Conservation (phyloP, 2,113 vertebrate genomes). For the Micronycteris hirsuta region DNA sequence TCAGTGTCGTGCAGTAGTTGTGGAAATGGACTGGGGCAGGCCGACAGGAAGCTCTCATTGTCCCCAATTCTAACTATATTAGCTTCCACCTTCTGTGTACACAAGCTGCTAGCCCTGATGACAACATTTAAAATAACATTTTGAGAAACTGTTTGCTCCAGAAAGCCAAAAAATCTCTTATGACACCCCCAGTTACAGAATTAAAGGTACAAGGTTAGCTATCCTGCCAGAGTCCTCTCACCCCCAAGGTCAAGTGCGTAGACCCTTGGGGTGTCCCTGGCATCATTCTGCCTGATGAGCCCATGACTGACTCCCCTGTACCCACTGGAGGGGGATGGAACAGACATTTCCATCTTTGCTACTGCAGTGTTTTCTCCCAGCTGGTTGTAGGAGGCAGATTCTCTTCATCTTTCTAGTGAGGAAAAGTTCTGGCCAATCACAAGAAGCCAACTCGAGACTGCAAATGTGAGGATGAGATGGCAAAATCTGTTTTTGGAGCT, state of each 20-base stretch:
- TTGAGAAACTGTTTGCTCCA: not conserved
- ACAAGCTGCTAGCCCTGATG: not conserved
- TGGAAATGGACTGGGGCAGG: not conserved
- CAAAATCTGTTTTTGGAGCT: constrained; percentile 68
- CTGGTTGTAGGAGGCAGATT: constrained; percentile 38
- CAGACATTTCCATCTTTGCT: not conserved
- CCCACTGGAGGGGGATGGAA: not conserved
- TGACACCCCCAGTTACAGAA: not conserved
- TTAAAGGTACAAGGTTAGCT: not conserved
- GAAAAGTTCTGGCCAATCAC: constrained; percentile 66
- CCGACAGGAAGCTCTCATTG: not conserved
- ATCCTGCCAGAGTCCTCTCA: not conserved
- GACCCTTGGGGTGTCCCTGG: not conserved
- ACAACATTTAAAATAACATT: constrained; percentile 38
- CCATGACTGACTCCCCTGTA: not conserved
- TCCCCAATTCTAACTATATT: not conserved
- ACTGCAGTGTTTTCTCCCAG: constrained; percentile 34
- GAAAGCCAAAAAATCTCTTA: not conserved
- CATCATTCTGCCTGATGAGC: not conserved
- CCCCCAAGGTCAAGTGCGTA: not conserved
- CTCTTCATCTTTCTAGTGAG: constrained; percentile 44
- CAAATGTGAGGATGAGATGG: constrained; percentile 64
- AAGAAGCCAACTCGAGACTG: constrained; percentile 54
- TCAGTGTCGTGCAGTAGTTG: not conserved
- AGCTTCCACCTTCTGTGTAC: not conserved